Evolutionary conservation across 2,113 vertebrate species (phyloP), one percentile per base, ranked within the genome.

Genomic region (Alces alces): DNA sequence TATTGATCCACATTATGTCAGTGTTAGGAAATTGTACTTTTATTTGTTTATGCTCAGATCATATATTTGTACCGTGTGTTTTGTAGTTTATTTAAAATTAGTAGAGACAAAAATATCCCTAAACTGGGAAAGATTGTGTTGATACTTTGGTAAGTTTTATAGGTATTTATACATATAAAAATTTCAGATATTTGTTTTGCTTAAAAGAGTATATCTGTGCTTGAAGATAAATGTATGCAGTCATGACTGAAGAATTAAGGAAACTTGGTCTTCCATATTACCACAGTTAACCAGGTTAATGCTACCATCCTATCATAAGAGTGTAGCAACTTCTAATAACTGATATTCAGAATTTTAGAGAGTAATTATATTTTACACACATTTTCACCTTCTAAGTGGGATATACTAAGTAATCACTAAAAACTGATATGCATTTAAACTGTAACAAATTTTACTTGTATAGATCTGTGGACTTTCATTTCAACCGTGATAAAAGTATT

Each of bases 401-500:
- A 79, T 84, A 57, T 80, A 12, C 39, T 78, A 91, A 91, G 60
- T 54, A 95, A 50, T 96, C 89, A 57, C 33, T 92, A 58, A 94
- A 96, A 82, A 36, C 14, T 60, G 23, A 14, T 36, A 52, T 61
- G 50, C 23, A 91, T 94, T 97, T 82, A 88, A 96, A 28, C 21
- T 55, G 16, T 94, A 90, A 70, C 21, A 94, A 78, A 80, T 83
- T 43, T 86, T 86, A 60, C 43, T 96, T 85, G 55, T 55, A 83
- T 83, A n/a, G 50, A 61, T 64, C 23, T 43, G 30, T 5, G 84
- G 60, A 9, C 58, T 47, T 96, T 97, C 54, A 14, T 52, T 96
- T 93, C 10, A 58, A 61, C 58, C 79, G 16, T 85, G 86, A 58
- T 97, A 33, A 61, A 96, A 97, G 50, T 86, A 93, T 93, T 96